A percentile compares a stretch with the other conserved stretches of the same genome.
phyloP scores from a whole-genome alignment of 2,888 invertebrate genomes.

The Archaeoteleia sp. region DNA sequence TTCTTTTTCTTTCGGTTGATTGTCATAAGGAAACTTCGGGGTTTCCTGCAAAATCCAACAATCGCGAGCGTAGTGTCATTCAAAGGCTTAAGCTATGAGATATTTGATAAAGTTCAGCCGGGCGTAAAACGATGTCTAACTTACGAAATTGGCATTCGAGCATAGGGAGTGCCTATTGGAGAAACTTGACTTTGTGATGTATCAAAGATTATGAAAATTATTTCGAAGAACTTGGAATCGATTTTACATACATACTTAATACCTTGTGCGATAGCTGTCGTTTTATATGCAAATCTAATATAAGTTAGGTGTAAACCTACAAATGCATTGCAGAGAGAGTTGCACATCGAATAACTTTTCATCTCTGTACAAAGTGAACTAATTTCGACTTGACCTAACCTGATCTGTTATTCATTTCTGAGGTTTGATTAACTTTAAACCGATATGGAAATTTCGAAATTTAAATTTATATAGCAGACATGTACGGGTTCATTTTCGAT shows the following conservation, averaged over 20 bases:
- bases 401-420: no score
- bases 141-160: slow-evolving; percentile 16
- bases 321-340: no score
- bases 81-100: slow-evolving; percentile 18
- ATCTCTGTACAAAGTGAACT: no score
- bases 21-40: slow-evolving; percentile 21
- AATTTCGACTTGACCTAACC: no score
- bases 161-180: slow-evolving; percentile 6
- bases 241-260: slow-evolving; percentile 7
- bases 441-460: no score
- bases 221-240: slow-evolving; percentile 16
- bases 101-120: slow-evolving; percentile 24
- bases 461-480: no score
- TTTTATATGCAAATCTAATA: no score
- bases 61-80: slow-evolving; percentile 11
- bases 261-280: background rate
- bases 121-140: slow-evolving; percentile 23
- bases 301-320: no score
- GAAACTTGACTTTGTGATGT: slow-evolving; percentile 15
- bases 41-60: slow-evolving; percentile 10
- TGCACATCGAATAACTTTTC: no score
- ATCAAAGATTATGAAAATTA: slow-evolving; percentile 34
- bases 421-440: no score
- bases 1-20: slow-evolving; percentile 4
- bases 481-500: no score